Conservation (phyloP, 2,888 invertebrate genomes). For the Cheilosia vulpina region DNA sequence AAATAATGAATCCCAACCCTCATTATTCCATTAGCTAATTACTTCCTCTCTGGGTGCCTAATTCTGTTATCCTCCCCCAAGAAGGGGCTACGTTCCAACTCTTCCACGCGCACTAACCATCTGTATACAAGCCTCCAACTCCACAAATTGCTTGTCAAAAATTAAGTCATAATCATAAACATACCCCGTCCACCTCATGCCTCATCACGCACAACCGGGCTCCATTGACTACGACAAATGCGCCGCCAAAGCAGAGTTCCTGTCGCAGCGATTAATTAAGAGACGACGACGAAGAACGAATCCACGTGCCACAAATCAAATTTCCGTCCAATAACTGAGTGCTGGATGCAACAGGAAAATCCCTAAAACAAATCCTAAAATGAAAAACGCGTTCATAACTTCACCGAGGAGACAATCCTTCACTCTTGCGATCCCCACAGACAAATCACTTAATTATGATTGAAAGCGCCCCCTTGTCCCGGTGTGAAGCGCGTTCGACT, state of each 20-base stretch:
- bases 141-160: constrained; percentile 73
- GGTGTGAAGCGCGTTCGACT: constrained; percentile 17
- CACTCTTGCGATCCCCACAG: constrained; percentile 75
- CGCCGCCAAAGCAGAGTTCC: constrained; percentile 68
- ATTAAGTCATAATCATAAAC: constrained; percentile 73
- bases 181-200: constrained; percentile 57
- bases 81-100: neutral
- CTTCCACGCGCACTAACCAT: constrained; percentile 51
- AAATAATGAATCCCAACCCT: constrained; percentile 37
- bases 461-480: constrained; percentile 77
- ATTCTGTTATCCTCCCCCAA: constrained; percentile 51
- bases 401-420: constrained; percentile 62
- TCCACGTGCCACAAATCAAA: constrained; percentile 75
- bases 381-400: constrained; percentile 69
- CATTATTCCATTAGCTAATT: constrained; percentile 53
- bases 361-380: constrained; percentile 60
- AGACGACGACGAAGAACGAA: constrained; percentile 35
- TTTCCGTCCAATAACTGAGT: constrained; percentile 19
- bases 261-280: constrained; percentile 71
- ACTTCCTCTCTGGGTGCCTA: constrained; percentile 57
- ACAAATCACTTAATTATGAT: constrained; percentile 83
- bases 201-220: constrained; percentile 27
- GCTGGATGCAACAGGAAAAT: constrained; percentile 7
- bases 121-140: constrained; percentile 41
- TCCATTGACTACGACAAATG: constrained; percentile 48